These are phyloP conservation scores for Calyptommatus sinebrachiatus DNA, from an alignment of 2,113 vertebrate species.

Conservation along the genomic window DNA sequence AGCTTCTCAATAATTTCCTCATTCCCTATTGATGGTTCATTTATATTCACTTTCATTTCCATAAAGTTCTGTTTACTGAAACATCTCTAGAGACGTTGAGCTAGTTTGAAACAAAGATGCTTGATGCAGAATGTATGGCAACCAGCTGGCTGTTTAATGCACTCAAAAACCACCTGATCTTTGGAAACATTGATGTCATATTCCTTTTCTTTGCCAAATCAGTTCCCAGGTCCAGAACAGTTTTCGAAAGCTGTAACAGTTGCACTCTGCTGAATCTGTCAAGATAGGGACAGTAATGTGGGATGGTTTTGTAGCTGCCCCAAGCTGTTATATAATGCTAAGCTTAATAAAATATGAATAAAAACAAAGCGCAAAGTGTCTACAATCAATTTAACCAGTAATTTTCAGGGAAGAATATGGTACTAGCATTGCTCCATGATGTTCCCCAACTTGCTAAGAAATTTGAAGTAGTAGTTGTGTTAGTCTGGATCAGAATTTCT, in stretches of 20 bases:
- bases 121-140: background rate
- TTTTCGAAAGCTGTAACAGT: conserved; percentile 6
- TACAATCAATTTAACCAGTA: no score
- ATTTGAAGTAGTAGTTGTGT: no score
- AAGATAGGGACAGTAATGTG: background rate
- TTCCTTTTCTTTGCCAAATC: background rate
- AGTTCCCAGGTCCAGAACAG: conserved; percentile 18
- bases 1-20: background rate
- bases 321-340: background rate
- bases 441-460: no score
- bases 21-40: background rate
- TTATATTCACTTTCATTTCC: conserved; percentile 2
- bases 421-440: no score
- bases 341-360: background rate
- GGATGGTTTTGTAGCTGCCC: background rate
- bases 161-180: conserved; percentile 11
- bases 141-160: background rate
- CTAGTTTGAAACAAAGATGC: conserved; percentile 4
- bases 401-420: no score
- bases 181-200: conserved; percentile 32
- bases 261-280: background rate
- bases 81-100: background rate
- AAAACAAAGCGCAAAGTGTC: background rate
- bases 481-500: no score
- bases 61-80: background rate